Conservation (phyloP, 2,888 invertebrate species). For the Lottia gigantea region DNA sequence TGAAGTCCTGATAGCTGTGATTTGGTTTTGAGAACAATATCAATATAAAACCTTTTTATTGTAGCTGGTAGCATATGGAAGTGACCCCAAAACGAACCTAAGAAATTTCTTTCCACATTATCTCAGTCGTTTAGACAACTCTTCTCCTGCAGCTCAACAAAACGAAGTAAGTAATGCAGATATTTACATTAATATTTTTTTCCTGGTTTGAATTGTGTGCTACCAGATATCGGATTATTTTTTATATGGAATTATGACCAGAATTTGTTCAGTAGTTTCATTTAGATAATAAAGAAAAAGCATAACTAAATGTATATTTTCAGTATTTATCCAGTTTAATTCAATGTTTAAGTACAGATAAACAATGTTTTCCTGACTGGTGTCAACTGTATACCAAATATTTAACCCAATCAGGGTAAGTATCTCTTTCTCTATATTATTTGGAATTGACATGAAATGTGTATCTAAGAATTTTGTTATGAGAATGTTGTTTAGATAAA, state of each 20-base stretch:
- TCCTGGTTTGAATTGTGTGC: no score
- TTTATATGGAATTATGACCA: no score
- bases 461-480: no score
- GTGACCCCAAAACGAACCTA: constrained; percentile 48
- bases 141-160: constrained; percentile 70
- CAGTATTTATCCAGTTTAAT: constrained; percentile 72
- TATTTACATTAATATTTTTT: no score
- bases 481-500: no score
- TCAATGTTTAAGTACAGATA: constrained; percentile 75
- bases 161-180: constrained; percentile 70
- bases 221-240: no score
- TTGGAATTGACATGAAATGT: background rate
- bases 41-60: constrained; percentile 29
- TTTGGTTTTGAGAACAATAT: background rate
- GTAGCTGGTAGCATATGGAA: constrained; percentile 63
- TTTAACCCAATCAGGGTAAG: constrained; percentile 74
- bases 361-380: constrained; percentile 78
- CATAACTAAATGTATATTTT: constrained; percentile 23
- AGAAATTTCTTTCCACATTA: constrained; percentile 75
- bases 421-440: background rate
- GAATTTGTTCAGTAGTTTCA: no score
- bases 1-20: background rate
- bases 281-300: no score
- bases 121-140: constrained; percentile 75
- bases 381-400: constrained; percentile 77